phyloP scores from a whole-genome alignment of 2,113 vertebrate genomes.

The Paracanthobrama guichenoti region DNA sequence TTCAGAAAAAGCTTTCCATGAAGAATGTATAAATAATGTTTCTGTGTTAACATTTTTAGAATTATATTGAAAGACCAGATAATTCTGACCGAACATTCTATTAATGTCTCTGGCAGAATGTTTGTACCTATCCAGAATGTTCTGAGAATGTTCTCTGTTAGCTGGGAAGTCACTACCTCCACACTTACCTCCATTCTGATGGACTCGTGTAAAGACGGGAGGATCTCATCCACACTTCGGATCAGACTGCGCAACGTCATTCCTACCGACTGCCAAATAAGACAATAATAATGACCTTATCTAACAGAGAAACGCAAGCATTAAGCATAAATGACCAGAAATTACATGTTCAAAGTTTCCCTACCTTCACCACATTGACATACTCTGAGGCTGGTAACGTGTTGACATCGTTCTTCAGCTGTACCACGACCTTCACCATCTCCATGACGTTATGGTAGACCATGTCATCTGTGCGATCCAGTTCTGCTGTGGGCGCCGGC shows the following conservation, averaged over 20 bases:
- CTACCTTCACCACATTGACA: conserved; percentile 82
- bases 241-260: conserved; percentile 85
- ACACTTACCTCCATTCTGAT: conserved; percentile 83
- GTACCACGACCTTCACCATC: conserved; percentile 88
- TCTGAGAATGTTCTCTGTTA: no score
- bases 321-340: background rate
- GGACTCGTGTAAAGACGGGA: conserved; percentile 81
- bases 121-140: no score
- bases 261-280: conserved; percentile 78
- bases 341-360: background rate
- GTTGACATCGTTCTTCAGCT: conserved; percentile 87
- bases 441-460: conserved; percentile 89
- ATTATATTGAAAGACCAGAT: no score
- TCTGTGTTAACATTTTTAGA: no score
- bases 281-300: conserved; percentile 3
- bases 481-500: conserved; percentile 82
- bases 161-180: no score
- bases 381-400: conserved; percentile 82
- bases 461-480: conserved; percentile 86
- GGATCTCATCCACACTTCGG: conserved; percentile 84
- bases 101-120: no score
- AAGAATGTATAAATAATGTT: no score
- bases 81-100: no score
- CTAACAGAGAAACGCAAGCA: background rate
- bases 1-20: no score